A percentile compares a stretch with the other conserved stretches of the same genome.
Conservation (phyloP, 2,888 invertebrate species). For the Tipula lateralis region DNA sequence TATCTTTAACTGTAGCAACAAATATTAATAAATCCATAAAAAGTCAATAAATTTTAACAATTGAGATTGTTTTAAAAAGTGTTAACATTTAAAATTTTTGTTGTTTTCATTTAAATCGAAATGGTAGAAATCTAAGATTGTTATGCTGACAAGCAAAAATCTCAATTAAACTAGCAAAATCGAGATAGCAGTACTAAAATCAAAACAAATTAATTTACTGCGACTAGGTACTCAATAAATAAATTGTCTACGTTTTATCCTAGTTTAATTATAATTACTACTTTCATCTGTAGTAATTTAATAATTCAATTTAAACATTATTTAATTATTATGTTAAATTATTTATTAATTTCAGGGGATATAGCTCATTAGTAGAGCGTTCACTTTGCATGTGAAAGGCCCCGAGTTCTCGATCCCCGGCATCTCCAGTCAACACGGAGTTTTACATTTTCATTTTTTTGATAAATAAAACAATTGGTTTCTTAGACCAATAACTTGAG, state of each 20-base stretch:
- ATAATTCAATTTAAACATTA: too few relatives aligned
- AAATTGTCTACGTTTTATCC: too few relatives aligned
- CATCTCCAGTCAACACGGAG: slow-evolving; percentile 13
- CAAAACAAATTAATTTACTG: too few relatives aligned
- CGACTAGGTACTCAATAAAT: too few relatives aligned
- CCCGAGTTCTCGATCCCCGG: slow-evolving; percentile 32
- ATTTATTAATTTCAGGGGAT: not conserved
- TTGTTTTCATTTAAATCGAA: too few relatives aligned
- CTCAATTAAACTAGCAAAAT: too few relatives aligned
- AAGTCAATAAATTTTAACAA: not conserved
- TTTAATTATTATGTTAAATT: not conserved
- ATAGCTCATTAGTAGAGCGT: slow-evolving; percentile 31
- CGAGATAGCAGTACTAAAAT: too few relatives aligned
- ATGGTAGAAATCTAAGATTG: too few relatives aligned
- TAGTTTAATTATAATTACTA: too few relatives aligned
- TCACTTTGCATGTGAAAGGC: slow-evolving; percentile 32
- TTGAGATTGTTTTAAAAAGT: not conserved
- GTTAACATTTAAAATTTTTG: not conserved
- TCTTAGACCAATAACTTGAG: not conserved
- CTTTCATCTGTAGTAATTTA: too few relatives aligned
- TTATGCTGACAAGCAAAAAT: too few relatives aligned
- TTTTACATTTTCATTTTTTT: not conserved
- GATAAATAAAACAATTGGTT: not conserved
- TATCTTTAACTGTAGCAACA: slow-evolving; percentile 47
- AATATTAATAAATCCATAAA: slow-evolving; percentile 6